Base-by-base conservation (phyloP, 2,888 invertebrate genomes). In the Folsomia candida region DNA sequence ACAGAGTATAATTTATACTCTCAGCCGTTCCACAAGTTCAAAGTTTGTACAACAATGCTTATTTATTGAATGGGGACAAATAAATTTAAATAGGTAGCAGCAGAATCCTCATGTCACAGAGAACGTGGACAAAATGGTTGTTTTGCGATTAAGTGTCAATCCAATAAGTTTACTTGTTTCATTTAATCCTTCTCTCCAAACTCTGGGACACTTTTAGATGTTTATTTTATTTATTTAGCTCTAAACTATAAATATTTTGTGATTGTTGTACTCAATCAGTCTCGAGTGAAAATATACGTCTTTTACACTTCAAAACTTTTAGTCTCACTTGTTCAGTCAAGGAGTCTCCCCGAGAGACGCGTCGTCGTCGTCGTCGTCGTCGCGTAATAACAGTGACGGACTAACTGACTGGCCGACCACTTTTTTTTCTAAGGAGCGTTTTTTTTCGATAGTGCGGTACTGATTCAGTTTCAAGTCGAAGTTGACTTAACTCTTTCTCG, bases 211-310 rank as follows among this genome's bases (percentile, higher is more conserved):
- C n/a, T n/a, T 47, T 47, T 47, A 47, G 18, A 47, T 47, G 47
- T 47, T 47, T 47, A 47, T 47, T 47, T 47, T 47, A 54, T 54
- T 54, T 54, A 54, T 54, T 22, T n/a, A 22, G 54, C 54, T 54
- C 54, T 54, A 14, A 54, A 18, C 54, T 20, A 22, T 54, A 54
- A 54, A 54, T 54, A 54, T 54, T 54, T 54, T 14, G 54, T 54
- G 54, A 54, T 54, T 54, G 54, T 54, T 6, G 6, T 22, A n/a
- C n/a, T 54, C 54, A 54, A 6, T 54, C n/a, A 14, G 54, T n/a
- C 54, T 54, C 54, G 54, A n/a, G n/a, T n/a, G n/a, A n/a, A n/a
- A n/a, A n/a, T n/a, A n/a, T n/a, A n/a, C n/a, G n/a, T n/a, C n/a
- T n/a, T n/a, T n/a, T n/a, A n/a, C n/a, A n/a, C n/a, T n/a, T n/a